phyloP scores from a whole-genome alignment of 30 jellyfish, hydroid and myxozoan genomes.

The Turritopsis dohrnii region DNA sequence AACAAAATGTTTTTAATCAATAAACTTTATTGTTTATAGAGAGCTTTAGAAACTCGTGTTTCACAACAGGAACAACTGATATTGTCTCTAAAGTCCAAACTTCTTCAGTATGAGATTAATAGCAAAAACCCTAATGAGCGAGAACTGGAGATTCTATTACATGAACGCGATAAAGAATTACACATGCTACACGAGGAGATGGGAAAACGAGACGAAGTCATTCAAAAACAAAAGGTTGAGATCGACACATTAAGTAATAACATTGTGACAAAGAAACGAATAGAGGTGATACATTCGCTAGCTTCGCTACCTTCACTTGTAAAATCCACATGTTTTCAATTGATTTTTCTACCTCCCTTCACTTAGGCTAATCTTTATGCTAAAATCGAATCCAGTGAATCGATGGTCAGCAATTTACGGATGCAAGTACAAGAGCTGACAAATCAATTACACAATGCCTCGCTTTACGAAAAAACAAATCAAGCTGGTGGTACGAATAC shows the following conservation, averaged over 20 bases:
- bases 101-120: constrained; percentile 46
- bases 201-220: constrained; percentile 55
- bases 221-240: constrained; percentile 48
- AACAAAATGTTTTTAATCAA: background rate
- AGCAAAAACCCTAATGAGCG: background rate
- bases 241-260: constrained; percentile 44
- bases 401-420: constrained; percentile 33
- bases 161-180: constrained; percentile 50
- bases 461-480: background rate
- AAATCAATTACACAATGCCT: constrained; percentile 40
- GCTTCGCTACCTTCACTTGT: background rate
- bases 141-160: constrained; percentile 20
- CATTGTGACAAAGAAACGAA: constrained; percentile 42
- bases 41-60: constrained; percentile 52
- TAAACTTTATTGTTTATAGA: constrained; percentile 20
- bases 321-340: no score
- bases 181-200: constrained; percentile 63
- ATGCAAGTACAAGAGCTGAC: constrained; percentile 57
- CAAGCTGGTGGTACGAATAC: background rate
- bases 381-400: constrained; percentile 33
- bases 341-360: background rate
- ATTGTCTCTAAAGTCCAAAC: constrained; percentile 47
- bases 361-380: constrained; percentile 75
- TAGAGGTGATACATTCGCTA: constrained; percentile 41
- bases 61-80: constrained; percentile 49